Percentiles rank a stretch among this genome's conserved stretches.
phyloP scores from a whole-genome alignment of 2,888 invertebrate species.

The Andrena chrysosceles region DNA sequence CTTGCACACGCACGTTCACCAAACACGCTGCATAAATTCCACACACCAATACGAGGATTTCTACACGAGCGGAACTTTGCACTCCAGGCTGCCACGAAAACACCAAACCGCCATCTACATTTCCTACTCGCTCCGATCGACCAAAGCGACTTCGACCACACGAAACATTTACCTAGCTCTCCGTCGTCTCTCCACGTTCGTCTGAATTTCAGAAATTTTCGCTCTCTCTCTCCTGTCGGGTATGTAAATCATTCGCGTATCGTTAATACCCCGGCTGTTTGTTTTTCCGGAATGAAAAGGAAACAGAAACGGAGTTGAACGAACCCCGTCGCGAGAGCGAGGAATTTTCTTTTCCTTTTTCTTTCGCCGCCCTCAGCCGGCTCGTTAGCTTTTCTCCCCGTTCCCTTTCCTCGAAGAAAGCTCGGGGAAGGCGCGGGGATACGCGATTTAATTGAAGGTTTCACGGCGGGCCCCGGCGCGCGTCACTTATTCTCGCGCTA shows the following conservation, averaged over 20 bases:
- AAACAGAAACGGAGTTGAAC: slow-evolving; percentile 53
- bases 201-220: slow-evolving; percentile 20
- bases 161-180: background rate
- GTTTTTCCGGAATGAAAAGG: slow-evolving; percentile 57
- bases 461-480: slow-evolving; percentile 46
- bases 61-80: too few species aligned
- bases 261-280: slow-evolving; percentile 50
- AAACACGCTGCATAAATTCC: background rate
- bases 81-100: too few species aligned
- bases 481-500: slow-evolving; percentile 72
- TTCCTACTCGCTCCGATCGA: too few species aligned
- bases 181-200: background rate
- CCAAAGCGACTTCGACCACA: too few species aligned
- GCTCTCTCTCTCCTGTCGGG: background rate
- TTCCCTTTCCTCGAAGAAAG: slow-evolving; percentile 17
- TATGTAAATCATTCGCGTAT: slow-evolving; percentile 49
- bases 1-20: background rate
- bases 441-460: slow-evolving; percentile 73
- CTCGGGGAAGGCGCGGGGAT: slow-evolving; percentile 31
- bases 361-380: background rate
- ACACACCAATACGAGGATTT: too few species aligned
- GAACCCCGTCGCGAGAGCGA: slow-evolving; percentile 39
- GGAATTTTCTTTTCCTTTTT: slow-evolving; percentile 45
- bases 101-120: too few species aligned
- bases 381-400: slow-evolving; percentile 23